These are phyloP conservation scores for Eristalinus aeneus DNA, from an alignment of 2,888 invertebrate genomes.

Conservation along the genomic window DNA sequence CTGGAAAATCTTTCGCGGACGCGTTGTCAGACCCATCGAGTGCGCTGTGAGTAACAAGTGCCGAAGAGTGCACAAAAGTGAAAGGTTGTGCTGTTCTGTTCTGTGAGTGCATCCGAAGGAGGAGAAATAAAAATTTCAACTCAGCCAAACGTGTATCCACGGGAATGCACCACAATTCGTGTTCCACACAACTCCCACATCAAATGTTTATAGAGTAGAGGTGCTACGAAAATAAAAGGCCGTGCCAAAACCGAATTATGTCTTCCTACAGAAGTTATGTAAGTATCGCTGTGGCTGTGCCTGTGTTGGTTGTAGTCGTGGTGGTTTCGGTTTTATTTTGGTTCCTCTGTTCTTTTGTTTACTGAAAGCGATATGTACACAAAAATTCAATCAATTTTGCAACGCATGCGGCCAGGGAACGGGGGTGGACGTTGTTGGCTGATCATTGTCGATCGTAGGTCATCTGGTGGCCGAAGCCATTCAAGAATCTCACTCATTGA, in stretches of 20 bases:
- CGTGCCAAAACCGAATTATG: constrained; percentile 74
- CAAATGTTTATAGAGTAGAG: constrained; percentile 65
- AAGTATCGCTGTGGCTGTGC: constrained; percentile 73
- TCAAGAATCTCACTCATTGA: background rate
- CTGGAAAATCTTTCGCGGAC: constrained; percentile 18
- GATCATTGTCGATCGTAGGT: background rate
- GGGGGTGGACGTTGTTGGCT: background rate
- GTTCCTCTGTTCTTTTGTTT: constrained; percentile 37
- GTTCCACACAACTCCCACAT: constrained; percentile 38
- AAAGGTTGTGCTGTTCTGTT: background rate
- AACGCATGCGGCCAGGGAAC: constrained; percentile 12
- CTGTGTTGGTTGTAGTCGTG: constrained; percentile 8
- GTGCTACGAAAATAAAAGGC: constrained; percentile 64
- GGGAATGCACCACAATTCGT: constrained; percentile 50
- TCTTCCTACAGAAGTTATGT: constrained; percentile 80
- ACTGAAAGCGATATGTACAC: constrained; percentile 42
- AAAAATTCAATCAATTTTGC: constrained; percentile 50
- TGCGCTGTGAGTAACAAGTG: constrained; percentile 39
- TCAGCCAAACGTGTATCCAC: constrained; percentile 5
- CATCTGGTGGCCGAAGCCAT: background rate
- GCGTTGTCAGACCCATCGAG: constrained; percentile 17
- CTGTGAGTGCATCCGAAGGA: constrained; percentile 8
- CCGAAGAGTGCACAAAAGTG: constrained; percentile 16
- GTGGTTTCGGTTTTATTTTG: constrained; percentile 24
- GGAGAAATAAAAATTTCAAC: background rate